These are phyloP conservation scores for Drosophila gaucha DNA, from an alignment of 2,888 invertebrate genomes.

Conservation along the genomic window DNA sequence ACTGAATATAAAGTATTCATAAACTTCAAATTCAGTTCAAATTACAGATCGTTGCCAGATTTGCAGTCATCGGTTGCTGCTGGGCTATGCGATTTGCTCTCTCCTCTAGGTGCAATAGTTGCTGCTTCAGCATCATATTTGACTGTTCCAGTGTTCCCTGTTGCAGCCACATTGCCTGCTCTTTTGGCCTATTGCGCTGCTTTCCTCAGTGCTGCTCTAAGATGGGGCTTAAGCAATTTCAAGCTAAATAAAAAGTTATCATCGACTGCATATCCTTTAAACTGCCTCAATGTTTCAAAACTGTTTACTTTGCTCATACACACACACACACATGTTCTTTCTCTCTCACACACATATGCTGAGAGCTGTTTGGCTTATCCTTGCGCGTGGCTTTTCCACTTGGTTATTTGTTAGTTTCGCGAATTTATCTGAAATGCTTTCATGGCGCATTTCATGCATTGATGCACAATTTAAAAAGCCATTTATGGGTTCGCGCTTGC, in stretches of 20 bases:
- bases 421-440: constrained; percentile 68
- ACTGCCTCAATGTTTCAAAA: constrained; percentile 21
- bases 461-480: constrained; percentile 71
- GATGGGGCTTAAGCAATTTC: constrained; percentile 8
- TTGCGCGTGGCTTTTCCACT: constrained; percentile 29
- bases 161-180: constrained; percentile 5
- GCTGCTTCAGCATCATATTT: constrained; percentile 40
- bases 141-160: constrained; percentile 10
- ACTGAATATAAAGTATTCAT: too few species aligned
- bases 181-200: constrained; percentile 11
- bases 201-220: background rate
- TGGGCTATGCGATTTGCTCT: constrained; percentile 48
- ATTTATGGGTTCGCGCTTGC: constrained; percentile 49
- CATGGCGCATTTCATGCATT: constrained; percentile 72
- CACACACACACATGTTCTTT: background rate
- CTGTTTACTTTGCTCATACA: constrained; percentile 7
- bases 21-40: too few species aligned
- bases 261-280: constrained; percentile 36
- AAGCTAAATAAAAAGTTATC: constrained; percentile 33
- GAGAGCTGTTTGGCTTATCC: constrained; percentile 20
- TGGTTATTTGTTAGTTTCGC: constrained; percentile 64
- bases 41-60: constrained; percentile 41
- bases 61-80: constrained; percentile 59
- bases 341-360: background rate
- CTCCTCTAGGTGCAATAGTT: constrained; percentile 33